A percentile compares a stretch with the other conserved stretches of the same genome.
Evolutionary conservation across 2,888 invertebrate genomes (phyloP).

Genomic region (Lycophotia porphyrea): DNA sequence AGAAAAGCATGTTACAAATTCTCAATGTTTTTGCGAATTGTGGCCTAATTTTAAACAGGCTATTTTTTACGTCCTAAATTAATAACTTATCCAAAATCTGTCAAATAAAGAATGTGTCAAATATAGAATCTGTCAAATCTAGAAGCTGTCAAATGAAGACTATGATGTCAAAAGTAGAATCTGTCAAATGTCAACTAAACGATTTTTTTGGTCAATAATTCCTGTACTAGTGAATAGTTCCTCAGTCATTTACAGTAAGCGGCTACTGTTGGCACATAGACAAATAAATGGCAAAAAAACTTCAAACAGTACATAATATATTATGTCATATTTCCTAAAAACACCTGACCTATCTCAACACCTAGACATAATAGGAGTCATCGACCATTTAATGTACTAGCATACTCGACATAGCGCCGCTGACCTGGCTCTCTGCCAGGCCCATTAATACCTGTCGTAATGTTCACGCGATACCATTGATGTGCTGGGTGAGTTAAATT

Average conservation of each 20-base stretch:
- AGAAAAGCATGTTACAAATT: too few relatives aligned
- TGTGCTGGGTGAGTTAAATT: conserved; percentile 28
- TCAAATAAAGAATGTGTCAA: too few relatives aligned
- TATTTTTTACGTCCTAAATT: too few relatives aligned
- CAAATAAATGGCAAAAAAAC: not conserved
- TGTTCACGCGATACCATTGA: conserved; percentile 41
- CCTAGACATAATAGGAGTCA: conserved; percentile 41
- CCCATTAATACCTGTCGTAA: conserved; percentile 59
- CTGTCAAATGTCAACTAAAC: too few relatives aligned
- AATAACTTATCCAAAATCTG: too few relatives aligned
- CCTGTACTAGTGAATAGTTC: not conserved
- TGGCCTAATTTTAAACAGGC: too few relatives aligned
- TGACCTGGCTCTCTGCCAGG: conserved; percentile 57
- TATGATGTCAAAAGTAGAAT: too few relatives aligned
- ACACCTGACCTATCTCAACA: conserved; percentile 45
- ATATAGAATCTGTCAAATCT: too few relatives aligned
- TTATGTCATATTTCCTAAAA: not conserved
- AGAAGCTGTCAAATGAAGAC: too few relatives aligned
- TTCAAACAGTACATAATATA: not conserved
- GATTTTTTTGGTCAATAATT: not conserved
- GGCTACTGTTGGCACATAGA: not conserved
- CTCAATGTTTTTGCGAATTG: too few relatives aligned
- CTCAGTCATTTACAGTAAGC: not conserved
- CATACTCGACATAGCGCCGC: conserved; percentile 37
- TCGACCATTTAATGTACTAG: conserved; percentile 59